These are phyloP conservation scores for Exephanes ischioxanthus DNA, from an alignment of 2,888 invertebrate genomes.

Conservation along the genomic window DNA sequence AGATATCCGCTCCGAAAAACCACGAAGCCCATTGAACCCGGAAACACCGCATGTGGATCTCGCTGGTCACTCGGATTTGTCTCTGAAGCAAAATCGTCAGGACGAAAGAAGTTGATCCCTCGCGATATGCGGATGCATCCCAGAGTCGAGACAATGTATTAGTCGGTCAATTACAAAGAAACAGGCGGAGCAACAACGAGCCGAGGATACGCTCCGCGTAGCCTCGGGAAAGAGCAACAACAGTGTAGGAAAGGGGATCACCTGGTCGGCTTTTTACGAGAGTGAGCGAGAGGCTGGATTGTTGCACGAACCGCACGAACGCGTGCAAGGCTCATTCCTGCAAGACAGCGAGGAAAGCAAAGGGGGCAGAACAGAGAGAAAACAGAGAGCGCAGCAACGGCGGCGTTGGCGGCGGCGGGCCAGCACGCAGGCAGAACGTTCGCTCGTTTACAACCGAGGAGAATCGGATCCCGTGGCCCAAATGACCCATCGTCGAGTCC, in stretches of 20 bases:
- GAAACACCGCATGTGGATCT: too few relatives aligned
- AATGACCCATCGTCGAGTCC: constrained; percentile 72
- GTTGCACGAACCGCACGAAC: constrained; percentile 40
- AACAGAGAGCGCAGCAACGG: constrained; percentile 56
- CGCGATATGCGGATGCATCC: neutral
- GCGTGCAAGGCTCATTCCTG: constrained; percentile 39
- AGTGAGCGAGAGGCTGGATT: neutral
- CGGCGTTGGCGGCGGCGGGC: constrained; percentile 21
- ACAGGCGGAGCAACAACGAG: constrained; percentile 18
- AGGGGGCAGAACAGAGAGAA: constrained; percentile 48
- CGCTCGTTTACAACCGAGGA: constrained; percentile 79
- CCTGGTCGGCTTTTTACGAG: constrained; percentile 42
- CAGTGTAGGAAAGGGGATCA: constrained; percentile 15
- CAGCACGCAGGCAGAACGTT: constrained; percentile 67
- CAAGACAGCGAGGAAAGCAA: constrained; percentile 53
- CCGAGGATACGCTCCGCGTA: neutral
- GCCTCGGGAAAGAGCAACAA: neutral
- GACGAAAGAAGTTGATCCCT: neutral
- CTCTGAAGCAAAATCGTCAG: neutral
- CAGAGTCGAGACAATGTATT: neutral
- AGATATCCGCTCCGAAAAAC: constrained; percentile 1
- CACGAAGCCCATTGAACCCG: constrained; percentile 1
- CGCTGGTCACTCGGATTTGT: too few relatives aligned
- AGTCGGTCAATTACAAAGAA: constrained; percentile 8
- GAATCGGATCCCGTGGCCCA: constrained; percentile 77